Evolutionary conservation across 2,888 invertebrate species (phyloP).

Genomic region (Tanypteryx hageni): DNA sequence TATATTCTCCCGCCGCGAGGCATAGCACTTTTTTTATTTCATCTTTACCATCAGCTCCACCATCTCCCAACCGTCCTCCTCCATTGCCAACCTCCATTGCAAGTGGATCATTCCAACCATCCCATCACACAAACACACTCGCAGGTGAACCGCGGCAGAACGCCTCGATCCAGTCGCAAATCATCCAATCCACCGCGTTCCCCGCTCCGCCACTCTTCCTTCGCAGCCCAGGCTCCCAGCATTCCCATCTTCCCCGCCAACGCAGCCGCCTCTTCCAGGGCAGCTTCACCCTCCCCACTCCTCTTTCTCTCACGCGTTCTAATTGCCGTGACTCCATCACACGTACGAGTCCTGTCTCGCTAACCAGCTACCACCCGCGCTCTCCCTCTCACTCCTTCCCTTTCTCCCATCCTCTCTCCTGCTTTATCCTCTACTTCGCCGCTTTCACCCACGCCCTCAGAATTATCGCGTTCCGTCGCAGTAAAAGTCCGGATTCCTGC

Average conservation of each 20-base stretch:
- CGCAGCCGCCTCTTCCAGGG: not conserved
- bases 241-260: not conserved
- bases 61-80: not conserved
- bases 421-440: not conserved
- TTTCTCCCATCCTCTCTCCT: not conserved
- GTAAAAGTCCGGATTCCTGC: slow-evolving; percentile 24
- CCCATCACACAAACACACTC: slow-evolving; percentile 9
- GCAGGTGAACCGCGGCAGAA: not conserved
- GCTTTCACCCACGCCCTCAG: slow-evolving; percentile 25
- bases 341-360: slow-evolving; percentile 15
- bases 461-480: not conserved
- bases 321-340: slow-evolving; percentile 29
- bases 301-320: not conserved
- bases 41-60: not conserved
- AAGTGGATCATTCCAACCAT: not conserved
- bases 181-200: slow-evolving; percentile 22
- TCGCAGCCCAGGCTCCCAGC: not conserved
- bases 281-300: not conserved
- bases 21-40: slow-evolving; percentile 25
- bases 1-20: slow-evolving; percentile 22
- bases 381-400: not conserved
- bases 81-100: slow-evolving; percentile 22
- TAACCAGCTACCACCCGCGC: slow-evolving; percentile 27
- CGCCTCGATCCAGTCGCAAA: slow-evolving; percentile 20
- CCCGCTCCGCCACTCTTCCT: not conserved